Conservation (phyloP, 2,113 vertebrate genomes). For the Myrmophylax atrothorax region DNA sequence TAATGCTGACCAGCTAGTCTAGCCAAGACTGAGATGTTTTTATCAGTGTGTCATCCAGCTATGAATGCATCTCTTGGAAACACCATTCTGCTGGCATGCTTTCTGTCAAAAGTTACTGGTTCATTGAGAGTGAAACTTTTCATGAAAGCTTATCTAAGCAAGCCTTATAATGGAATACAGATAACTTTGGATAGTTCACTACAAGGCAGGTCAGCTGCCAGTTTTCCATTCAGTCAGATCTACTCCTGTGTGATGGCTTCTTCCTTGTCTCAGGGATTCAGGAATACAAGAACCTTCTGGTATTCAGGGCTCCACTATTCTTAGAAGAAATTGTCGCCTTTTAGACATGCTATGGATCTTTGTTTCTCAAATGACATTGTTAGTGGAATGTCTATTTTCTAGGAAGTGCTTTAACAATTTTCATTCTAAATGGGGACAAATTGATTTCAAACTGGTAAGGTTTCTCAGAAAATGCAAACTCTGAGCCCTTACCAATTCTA, state of each 20-base stretch:
- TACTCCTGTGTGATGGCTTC: not conserved
- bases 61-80: constrained; percentile 21
- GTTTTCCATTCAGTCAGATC: constrained; percentile 17
- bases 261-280: not conserved
- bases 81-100: not conserved
- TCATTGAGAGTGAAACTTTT: constrained; percentile 50
- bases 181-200: not conserved
- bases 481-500: not conserved
- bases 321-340: not conserved
- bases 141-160: constrained; percentile 23
- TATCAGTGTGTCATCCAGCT: constrained; percentile 17
- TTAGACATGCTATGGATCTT: not conserved
- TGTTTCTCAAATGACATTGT: not conserved
- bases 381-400: not conserved
- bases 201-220: not conserved
- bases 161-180: constrained; percentile 37
- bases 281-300: not conserved
- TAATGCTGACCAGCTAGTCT: not conserved
- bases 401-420: not conserved
- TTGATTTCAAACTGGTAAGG: not conserved
- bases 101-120: constrained; percentile 50
- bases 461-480: not conserved
- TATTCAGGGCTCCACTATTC: not conserved
- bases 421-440: not conserved
- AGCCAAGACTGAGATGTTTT: constrained; percentile 33